These are phyloP conservation scores for Drosophila navojoa DNA, from an alignment of 1,140 invertebrate genomes.

Conservation along the genomic window DNA sequence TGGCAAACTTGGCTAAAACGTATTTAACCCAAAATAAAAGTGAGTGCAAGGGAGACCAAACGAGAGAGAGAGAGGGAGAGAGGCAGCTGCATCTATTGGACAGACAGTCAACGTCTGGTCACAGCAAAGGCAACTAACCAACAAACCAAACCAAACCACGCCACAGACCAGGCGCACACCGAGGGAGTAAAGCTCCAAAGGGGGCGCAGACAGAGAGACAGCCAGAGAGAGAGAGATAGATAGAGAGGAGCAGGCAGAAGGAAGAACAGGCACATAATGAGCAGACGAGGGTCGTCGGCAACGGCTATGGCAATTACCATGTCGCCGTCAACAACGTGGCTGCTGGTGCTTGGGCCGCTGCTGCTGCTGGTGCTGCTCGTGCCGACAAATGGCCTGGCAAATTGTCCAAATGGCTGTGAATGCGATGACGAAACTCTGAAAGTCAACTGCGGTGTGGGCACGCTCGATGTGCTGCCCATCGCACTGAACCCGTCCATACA, in stretches of 20 bases:
- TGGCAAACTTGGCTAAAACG: slow-evolving; percentile 80
- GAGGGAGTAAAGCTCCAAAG: slow-evolving; percentile 3
- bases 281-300: slow-evolving; percentile 57
- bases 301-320: slow-evolving; percentile 71
- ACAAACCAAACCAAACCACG: slow-evolving; percentile 27
- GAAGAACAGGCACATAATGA: slow-evolving; percentile 38
- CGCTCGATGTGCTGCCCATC: slow-evolving; percentile 94
- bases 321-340: slow-evolving; percentile 54
- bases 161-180: slow-evolving; percentile 6
- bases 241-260: background rate
- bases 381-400: slow-evolving; percentile 83
- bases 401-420: slow-evolving; percentile 91
- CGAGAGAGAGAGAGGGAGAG: slow-evolving; percentile 19
- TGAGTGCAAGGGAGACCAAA: background rate
- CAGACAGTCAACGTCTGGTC: slow-evolving; percentile 1
- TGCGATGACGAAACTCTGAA: slow-evolving; percentile 95
- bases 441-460: slow-evolving; percentile 93
- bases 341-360: slow-evolving; percentile 32
- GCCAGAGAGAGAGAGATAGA: background rate
- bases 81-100: slow-evolving; percentile 11
- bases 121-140: slow-evolving; percentile 30
- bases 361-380: slow-evolving; percentile 23
- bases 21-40: slow-evolving; percentile 61
- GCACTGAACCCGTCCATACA: slow-evolving; percentile 95
- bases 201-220: slow-evolving; percentile 2